Evolutionary conservation across 2,113 vertebrate species (phyloP), one percentile per base, ranked within the genome.

Genomic region (Ochotona princeps): DNA sequence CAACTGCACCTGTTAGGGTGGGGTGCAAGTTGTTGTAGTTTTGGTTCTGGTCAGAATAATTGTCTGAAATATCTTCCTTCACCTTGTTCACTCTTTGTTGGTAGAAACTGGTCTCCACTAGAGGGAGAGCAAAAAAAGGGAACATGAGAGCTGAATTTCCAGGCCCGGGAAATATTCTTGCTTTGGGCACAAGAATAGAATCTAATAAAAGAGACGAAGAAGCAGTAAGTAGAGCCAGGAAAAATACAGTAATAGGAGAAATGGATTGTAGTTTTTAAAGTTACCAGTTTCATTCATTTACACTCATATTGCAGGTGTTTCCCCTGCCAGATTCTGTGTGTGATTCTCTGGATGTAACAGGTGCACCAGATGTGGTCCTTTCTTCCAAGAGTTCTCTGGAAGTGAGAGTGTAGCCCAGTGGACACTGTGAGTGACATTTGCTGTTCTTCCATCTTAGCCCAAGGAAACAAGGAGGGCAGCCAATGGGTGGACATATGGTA

Each of bases 61-160:
- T 57, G 20, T 38, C 44, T 75, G 54, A 83, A 91, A 79, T 80
- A 26, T 57, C 25, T 81, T 9, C 14, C 25, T 81, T 9, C 14
- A 95, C 10, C 11, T 63, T 86, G 28, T 86, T 1, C 28, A 70
- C 4, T 49, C 35, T 87, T 87, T 76, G 69, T 73, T 90, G 78
- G n/a, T 83, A 15, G 67, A 63, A 73, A 17, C 15, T 30, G 28
- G 32, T 79, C 44, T 88, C 26, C 10, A 2, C 21, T 70, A 63
- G 60, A 75, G 60, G 86, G 47, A 49, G 10, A 90, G 35, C 13
- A 54, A 63, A 87, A 87, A 2, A 18, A 57, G 57, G 90, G 7
- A 35, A 38, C 66, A 61, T 65, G 79, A 74, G 21, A 96, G 32
- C 30, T 54, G 93, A 85, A 44, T 67, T 92, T 67, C 84, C 93